These are phyloP conservation scores for Hydra vulgaris DNA, from an alignment of 30 jellyfish, hydroid and myxozoan genomes.

Conservation along the genomic window DNA sequence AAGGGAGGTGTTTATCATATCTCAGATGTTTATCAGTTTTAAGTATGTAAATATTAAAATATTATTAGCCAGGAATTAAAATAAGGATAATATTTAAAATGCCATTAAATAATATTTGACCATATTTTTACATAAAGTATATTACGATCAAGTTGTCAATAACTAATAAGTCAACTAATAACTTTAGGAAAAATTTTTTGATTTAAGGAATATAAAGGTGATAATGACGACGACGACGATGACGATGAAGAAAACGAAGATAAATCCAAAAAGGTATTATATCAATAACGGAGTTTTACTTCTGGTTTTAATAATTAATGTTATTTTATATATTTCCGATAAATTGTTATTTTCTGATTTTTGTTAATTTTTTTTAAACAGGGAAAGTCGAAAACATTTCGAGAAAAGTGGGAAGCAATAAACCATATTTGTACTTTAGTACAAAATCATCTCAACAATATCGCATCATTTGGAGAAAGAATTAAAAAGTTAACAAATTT, in stretches of 20 bases:
- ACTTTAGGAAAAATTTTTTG: no score
- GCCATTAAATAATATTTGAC: neutral
- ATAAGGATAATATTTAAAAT: no score
- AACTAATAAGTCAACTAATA: no score
- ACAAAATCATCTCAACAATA: conserved; percentile 75
- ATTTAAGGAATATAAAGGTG: conserved; percentile 10
- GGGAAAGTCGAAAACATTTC: conserved; percentile 74
- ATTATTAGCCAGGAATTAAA: no score
- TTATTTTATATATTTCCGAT: neutral
- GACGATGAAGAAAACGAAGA: conserved; percentile 88
- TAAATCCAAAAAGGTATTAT: conserved; percentile 52
- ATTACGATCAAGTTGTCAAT: no score
- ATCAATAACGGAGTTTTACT: neutral
- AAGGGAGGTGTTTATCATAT: no score
- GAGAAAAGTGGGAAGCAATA: conserved; percentile 85
- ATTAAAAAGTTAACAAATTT: conserved; percentile 62
- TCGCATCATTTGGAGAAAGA: conserved; percentile 94
- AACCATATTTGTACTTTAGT: conserved; percentile 79
- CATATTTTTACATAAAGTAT: no score
- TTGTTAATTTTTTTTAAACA: conserved; percentile 1
- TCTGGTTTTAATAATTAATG: neutral
- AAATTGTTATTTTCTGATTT: neutral
- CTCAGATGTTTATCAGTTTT: no score
- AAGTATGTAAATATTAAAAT: no score
- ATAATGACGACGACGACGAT: conserved; percentile 88